A percentile compares a stretch with the other conserved stretches of the same genome.
Conservation (phyloP, 2,888 invertebrate species). For the Pterostichus madidus region DNA sequence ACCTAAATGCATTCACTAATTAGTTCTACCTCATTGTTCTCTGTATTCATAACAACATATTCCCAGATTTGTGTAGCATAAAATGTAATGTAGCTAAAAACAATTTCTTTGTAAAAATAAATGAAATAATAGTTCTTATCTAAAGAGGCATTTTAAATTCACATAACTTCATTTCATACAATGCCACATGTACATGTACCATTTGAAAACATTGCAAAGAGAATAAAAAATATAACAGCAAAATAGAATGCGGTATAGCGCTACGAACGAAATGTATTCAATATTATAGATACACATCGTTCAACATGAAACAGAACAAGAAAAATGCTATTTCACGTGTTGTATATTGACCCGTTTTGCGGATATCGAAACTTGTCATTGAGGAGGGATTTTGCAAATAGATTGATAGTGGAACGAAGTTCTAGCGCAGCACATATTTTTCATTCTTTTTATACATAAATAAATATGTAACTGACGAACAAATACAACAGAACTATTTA, state of each 20-base stretch:
- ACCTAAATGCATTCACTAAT: background rate
- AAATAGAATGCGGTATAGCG: constrained; percentile 31
- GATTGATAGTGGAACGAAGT: background rate
- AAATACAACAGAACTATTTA: no score
- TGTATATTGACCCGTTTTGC: constrained; percentile 50
- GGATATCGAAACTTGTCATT: constrained; percentile 38
- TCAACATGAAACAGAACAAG: constrained; percentile 43
- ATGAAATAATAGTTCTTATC: background rate
- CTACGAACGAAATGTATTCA: constrained; percentile 50
- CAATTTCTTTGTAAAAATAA: background rate
- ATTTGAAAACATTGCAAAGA: constrained; percentile 24
- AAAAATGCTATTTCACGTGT: constrained; percentile 43
- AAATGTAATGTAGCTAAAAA: background rate
- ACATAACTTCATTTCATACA: background rate
- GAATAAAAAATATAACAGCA: constrained; percentile 19
- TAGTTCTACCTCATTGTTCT: background rate
- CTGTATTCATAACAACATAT: background rate
- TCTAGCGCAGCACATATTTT: background rate
- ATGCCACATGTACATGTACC: background rate
- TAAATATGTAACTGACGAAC: no score
- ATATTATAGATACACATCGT: constrained; percentile 49
- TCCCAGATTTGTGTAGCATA: background rate
- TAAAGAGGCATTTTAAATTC: background rate
- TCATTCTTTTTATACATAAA: no score
- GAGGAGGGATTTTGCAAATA: constrained; percentile 3